Conservation (phyloP, 2,888 invertebrate species). For the Notodonta ziczac region DNA sequence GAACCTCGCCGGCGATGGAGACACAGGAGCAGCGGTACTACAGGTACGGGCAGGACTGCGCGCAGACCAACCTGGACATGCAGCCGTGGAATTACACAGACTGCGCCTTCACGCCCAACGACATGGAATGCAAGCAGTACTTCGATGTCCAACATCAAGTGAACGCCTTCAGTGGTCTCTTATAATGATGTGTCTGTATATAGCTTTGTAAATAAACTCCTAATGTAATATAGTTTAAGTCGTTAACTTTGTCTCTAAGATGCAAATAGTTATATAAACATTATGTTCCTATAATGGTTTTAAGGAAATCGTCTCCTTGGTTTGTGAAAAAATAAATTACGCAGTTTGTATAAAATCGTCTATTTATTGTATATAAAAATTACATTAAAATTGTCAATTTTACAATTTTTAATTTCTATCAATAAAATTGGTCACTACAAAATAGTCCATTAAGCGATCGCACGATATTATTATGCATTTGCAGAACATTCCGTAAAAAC, state of each 20-base stretch:
- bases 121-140: conserved; percentile 68
- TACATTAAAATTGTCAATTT: conserved; percentile 84
- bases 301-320: conserved; percentile 44
- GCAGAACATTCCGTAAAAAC: conserved; percentile 63
- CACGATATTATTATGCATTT: conserved; percentile 75
- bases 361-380: conserved; percentile 85
- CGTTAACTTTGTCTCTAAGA: conserved; percentile 40
- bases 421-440: conserved; percentile 84
- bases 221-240: conserved; percentile 21
- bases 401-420: conserved; percentile 76
- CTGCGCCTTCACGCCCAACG: conserved; percentile 65
- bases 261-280: conserved; percentile 32
- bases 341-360: conserved; percentile 80
- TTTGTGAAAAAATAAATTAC: conserved; percentile 61
- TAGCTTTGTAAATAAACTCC: conserved; percentile 53
- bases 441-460: conserved; percentile 81
- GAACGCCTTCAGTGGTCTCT: conserved; percentile 67
- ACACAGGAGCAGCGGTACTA: conserved; percentile 70
- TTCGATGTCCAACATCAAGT: conserved; percentile 67
- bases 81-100: conserved; percentile 72
- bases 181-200: conserved; percentile 61
- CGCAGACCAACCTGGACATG: conserved; percentile 62
- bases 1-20: conserved; percentile 67
- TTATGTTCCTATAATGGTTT: conserved; percentile 59
- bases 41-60: conserved; percentile 68